These are phyloP conservation scores for Rhodophaea formosa DNA, from an alignment of 2,888 invertebrate genomes.

Conservation along the genomic window DNA sequence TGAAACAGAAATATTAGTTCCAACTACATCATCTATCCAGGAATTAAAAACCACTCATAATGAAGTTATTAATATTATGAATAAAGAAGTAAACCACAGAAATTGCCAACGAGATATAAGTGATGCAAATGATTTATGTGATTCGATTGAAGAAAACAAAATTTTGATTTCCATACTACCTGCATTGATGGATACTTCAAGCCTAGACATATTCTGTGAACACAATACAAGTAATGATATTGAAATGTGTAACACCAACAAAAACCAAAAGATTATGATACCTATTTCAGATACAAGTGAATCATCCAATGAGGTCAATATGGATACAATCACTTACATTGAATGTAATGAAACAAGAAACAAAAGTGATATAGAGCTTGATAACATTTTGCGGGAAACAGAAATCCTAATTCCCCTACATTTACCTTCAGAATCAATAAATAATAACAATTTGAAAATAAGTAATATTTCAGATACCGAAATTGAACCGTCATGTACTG, in stretches of 20 bases:
- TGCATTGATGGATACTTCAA: constrained; percentile 1
- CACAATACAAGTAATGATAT: constrained; percentile 3
- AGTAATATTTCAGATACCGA: not conserved
- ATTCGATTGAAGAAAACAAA: not conserved
- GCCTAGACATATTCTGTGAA: constrained; percentile 17
- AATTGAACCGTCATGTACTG: not conserved
- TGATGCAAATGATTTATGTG: not conserved
- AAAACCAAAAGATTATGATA: not conserved
- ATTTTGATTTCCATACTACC: not conserved
- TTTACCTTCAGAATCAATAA: not conserved
- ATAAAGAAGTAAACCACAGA: not conserved
- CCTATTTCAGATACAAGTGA: not conserved
- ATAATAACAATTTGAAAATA: not conserved
- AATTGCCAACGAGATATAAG: not conserved
- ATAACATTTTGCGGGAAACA: constrained; percentile 1
- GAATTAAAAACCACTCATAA: not conserved
- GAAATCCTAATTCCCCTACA: not conserved
- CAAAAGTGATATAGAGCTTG: constrained; percentile 8
- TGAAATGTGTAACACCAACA: not conserved
- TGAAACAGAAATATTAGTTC: constrained; percentile 4
- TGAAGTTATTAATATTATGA: not conserved
- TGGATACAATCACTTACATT: not conserved
- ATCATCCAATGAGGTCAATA: not conserved
- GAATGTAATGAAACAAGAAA: constrained; percentile 12
- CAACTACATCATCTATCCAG: not conserved